Evolutionary conservation across 2,797 vertebrate species (phyloP).

Genomic region (Gymnodraco acuticeps): DNA sequence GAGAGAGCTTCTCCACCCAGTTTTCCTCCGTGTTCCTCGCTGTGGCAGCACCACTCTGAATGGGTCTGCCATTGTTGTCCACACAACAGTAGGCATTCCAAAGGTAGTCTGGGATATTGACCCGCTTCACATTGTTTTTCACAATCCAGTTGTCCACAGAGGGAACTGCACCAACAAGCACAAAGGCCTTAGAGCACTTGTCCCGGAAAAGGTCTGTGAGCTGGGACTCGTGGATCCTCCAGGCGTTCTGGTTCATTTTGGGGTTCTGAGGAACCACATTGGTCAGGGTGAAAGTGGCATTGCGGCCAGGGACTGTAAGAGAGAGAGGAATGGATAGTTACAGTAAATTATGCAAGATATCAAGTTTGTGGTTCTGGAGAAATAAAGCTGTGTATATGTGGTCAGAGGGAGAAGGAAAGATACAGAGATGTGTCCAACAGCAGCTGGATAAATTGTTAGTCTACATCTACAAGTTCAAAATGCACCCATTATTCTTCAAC

Average conservation of each 20-base stretch:
- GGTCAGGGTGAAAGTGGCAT: constrained; percentile 85
- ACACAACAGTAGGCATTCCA: constrained; percentile 86
- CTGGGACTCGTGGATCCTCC: constrained; percentile 78
- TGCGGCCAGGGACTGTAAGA: constrained; percentile 76
- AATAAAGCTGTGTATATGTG: background rate
- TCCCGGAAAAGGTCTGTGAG: constrained; percentile 69
- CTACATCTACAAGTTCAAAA: background rate
- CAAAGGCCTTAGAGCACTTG: constrained; percentile 76
- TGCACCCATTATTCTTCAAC: background rate
- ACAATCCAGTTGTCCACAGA: constrained; percentile 82
- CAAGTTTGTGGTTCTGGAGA: background rate
- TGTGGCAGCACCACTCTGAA: constrained; percentile 74
- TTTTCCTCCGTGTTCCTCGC: constrained; percentile 81
- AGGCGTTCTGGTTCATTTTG: constrained; percentile 82
- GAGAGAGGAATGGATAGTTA: background rate
- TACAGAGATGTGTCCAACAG: background rate
- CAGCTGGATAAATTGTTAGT: background rate
- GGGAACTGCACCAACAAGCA: constrained; percentile 83
- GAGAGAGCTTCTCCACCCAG: constrained; percentile 65
- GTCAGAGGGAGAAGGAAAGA: background rate
- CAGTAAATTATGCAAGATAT: background rate
- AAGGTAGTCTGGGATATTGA: constrained; percentile 84
- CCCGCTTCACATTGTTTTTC: constrained; percentile 79
- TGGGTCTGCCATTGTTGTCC: constrained; percentile 72
- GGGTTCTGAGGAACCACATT: constrained; percentile 85